Base-by-base conservation (phyloP, 2,888 invertebrate genomes). In the Geophilus truncorum region DNA sequence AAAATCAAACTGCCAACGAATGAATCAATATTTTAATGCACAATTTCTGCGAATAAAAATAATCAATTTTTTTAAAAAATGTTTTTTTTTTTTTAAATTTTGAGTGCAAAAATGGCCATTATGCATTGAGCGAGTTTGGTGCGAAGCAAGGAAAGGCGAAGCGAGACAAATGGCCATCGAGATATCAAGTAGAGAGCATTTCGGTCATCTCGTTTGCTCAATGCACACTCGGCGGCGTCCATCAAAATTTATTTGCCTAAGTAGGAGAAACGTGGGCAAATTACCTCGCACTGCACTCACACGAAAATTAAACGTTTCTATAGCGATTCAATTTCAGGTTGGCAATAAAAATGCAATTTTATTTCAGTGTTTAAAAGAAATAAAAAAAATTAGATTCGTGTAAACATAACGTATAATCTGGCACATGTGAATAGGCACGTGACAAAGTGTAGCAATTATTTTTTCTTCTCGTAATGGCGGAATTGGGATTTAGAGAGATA, bases 401-500 rank as follows among this genome's bases (percentile, higher is more conserved):
- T 62, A 62, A 62, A 62, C 62, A 62, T 62, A 62, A 62, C 62
- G 28, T 62, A 62, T 62, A 62, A 62, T 62, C 62, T 62, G 25
- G 62, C 62, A 62, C 62, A 62, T 62, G 62, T 62, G 62, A 62
- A 62, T 62, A 62, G 62, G 25, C 62, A 62, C 62, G 62, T 62
- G 62, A 62, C 62, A 62, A 62, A 62, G 23, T 62, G 62, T 62
- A 62, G 62, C 62, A 62, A 62, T 62, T 62, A 62, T 62, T 62
- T 62, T 62, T 62, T 62, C 62, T 62, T 62, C 25, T 62, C 62
- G 62, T 62, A 62, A 62, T 62, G 62, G 62, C 62, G 62, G 62
- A 62, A 62, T 62, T 62, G 62, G 62, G 62, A 62, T 62, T 62
- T 62, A 62, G 62, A 62, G 28, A 62, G 62, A 62, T 62, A 62